Base-by-base conservation (phyloP, 1,140 invertebrate species). In the Drosophila nebulosa region DNA sequence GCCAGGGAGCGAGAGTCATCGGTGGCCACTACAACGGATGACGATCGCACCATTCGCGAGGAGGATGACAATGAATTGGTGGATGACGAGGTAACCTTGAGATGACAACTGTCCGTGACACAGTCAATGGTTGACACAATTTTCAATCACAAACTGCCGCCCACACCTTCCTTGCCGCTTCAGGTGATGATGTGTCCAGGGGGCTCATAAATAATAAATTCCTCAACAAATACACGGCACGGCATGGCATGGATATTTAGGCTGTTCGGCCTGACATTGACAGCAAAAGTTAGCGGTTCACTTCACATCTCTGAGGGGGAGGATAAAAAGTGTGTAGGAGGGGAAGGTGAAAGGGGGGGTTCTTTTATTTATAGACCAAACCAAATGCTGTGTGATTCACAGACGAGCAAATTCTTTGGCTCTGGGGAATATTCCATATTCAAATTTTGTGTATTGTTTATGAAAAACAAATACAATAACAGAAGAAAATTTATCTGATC, bases 1-100 rank as follows among this genome's bases (percentile, higher is more conserved):
- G 93, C 92, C 10, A 91, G 92, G 67, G 94, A 94, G 14, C 62
- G 92, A 65, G 94, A 94, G n/a, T 73, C 86, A 3, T 89, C 84
- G 27, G 68, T 78, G 63, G 59, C 68, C 52, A 70, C 65, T 24
- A 68, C 65, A 53, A 58, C 42, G 18, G 90, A 91, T 27, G 90
- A 91, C 57, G 89, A 91, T 74, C 78, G 77, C 36, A 91, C 90
- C 59, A 90, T 91, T 58, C 72, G 74, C 16, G 90, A 91, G 58
- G 90, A 89, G 65, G 89, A 91, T 69, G 90, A 91, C 69, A 86
- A 89, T 73, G 79, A 86, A 39, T 46, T 75, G 21, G 1, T 35
- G 32, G 32, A 35, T 36, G 72, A 76, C 70, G 81, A 86, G 76
- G 74, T 90, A 74, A 69, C 65, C 66, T 70, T 80, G 78, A 80